phyloP scores from a whole-genome alignment of 2,797 vertebrate species.

The Esox masquinongy region DNA sequence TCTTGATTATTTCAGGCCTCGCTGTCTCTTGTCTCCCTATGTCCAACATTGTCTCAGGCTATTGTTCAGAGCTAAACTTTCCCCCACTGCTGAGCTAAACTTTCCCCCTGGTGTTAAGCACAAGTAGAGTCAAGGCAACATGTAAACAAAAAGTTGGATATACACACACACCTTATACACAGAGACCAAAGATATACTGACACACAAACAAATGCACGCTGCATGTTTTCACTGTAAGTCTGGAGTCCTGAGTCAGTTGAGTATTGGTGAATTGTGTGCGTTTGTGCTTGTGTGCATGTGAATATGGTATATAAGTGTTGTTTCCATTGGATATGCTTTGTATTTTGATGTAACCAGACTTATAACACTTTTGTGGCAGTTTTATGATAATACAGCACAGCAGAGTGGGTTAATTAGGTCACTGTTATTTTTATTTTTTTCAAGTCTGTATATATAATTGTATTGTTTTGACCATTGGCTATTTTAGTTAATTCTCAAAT shows the following conservation, averaged over 20 bases:
- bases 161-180: background rate
- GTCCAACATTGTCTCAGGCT: background rate
- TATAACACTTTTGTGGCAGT: too few relatives aligned
- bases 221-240: constrained; percentile 58
- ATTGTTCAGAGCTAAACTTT: background rate
- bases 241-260: constrained; percentile 53
- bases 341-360: too few relatives aligned
- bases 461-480: too few relatives aligned
- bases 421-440: too few relatives aligned
- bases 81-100: too few relatives aligned
- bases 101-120: constrained; percentile 2
- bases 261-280: constrained; percentile 7
- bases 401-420: too few relatives aligned
- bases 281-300: constrained; percentile 20
- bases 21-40: constrained; percentile 8
- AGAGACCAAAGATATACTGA: background rate
- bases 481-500: background rate
- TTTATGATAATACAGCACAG: too few relatives aligned
- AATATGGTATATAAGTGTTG: background rate
- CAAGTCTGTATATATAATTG: too few relatives aligned
- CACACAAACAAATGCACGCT: constrained; percentile 13
- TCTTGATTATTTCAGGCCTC: background rate
- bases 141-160: background rate
- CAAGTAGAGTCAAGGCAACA: background rate
- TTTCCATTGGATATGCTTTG: too few relatives aligned